These are phyloP conservation scores for Caerostris extrusa DNA, from an alignment of 1,140 invertebrate genomes.

Conservation along the genomic window DNA sequence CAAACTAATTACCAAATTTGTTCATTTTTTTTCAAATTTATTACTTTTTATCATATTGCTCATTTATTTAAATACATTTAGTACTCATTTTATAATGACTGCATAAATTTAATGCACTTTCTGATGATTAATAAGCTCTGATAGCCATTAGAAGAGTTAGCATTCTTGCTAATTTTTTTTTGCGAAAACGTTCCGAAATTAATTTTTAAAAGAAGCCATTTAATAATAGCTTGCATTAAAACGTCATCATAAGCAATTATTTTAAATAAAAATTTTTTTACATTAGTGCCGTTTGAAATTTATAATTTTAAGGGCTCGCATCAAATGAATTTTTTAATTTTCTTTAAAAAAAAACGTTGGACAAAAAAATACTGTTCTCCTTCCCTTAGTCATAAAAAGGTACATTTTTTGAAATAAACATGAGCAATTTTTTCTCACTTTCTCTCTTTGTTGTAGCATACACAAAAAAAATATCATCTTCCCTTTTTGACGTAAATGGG, in stretches of 20 bases:
- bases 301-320: background rate
- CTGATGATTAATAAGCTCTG: background rate
- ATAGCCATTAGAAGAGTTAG: background rate
- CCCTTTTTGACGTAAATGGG: constrained; percentile 22
- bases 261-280: background rate
- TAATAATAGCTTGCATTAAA: background rate
- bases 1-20: too few species aligned
- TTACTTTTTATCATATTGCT: too few species aligned
- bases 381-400: background rate
- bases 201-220: background rate
- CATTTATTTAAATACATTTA: too few species aligned
- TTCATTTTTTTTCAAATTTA: too few species aligned
- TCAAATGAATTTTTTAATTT: too few species aligned
- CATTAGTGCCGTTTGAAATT: background rate
- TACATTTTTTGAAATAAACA: constrained; percentile 1
- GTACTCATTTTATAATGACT: background rate
- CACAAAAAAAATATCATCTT: constrained; percentile 37
- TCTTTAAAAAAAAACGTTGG: too few species aligned
- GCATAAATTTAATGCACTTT: background rate
- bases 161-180: background rate
- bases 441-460: background rate
- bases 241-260: background rate
- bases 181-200: background rate
- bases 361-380: too few species aligned
- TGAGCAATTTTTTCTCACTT: background rate